Conservation (phyloP, 2,113 vertebrate species). For the Nothoprocta pentlandii region DNA sequence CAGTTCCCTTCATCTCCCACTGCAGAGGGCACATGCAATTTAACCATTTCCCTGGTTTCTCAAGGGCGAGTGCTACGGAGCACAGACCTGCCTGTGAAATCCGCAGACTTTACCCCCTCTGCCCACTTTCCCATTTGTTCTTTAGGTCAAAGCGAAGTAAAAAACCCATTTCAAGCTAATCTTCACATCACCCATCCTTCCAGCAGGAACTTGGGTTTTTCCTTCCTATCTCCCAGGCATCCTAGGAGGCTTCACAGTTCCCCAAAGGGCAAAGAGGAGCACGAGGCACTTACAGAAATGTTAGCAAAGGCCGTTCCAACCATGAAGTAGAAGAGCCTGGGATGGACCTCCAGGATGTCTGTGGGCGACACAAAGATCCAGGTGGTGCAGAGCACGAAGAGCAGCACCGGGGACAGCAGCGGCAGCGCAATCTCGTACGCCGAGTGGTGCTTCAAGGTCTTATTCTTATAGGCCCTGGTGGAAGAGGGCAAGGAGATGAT, state of each 20-base stretch:
- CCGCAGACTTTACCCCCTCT: neutral
- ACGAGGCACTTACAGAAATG: slow-evolving; percentile 86
- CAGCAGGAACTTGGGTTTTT: neutral
- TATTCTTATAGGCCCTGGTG: slow-evolving; percentile 85
- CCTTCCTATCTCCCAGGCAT: neutral
- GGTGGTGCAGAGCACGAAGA: slow-evolving; percentile 88
- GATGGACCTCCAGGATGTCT: slow-evolving; percentile 88
- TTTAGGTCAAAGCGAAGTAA: neutral
- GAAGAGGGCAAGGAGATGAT: neutral
- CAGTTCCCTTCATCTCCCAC: neutral
- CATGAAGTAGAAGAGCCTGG: slow-evolving; percentile 95
- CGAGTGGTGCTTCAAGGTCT: slow-evolving; percentile 91
- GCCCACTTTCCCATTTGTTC: neutral
- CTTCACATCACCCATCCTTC: neutral
- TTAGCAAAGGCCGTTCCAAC: slow-evolving; percentile 97
- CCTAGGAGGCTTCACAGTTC: neutral
- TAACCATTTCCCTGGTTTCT: neutral
- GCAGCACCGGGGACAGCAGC: slow-evolving; percentile 90
- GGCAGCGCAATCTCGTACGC: slow-evolving; percentile 92
- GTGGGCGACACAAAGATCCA: slow-evolving; percentile 90
- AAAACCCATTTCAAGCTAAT: neutral
- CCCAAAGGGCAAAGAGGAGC: neutral
- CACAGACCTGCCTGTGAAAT: neutral
- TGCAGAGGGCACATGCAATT: rapidly evolving
- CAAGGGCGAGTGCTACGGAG: neutral